These are phyloP conservation scores for Anarrhichthys ocellatus DNA, from an alignment of 2,113 vertebrate species.

Conservation along the genomic window DNA sequence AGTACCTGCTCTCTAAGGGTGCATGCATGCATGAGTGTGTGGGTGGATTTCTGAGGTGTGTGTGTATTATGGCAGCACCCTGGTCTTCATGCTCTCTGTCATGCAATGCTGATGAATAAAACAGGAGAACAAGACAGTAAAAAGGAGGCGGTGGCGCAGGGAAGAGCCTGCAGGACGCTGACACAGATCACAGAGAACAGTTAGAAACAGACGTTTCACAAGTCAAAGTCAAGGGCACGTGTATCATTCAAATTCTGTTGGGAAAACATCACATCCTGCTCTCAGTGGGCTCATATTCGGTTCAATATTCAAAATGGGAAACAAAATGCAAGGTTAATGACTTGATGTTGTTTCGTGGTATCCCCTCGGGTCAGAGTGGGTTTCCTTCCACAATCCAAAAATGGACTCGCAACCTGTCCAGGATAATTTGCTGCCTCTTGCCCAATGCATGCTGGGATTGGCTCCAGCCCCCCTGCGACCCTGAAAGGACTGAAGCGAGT, in stretches of 20 bases:
- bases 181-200: conserved; percentile 14
- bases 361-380: neutral
- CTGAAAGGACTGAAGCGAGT: neutral
- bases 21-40: neutral
- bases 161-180: conserved; percentile 11
- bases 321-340: neutral
- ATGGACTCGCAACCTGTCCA: neutral
- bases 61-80: conserved; percentile 6
- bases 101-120: conserved; percentile 22
- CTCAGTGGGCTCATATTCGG: neutral
- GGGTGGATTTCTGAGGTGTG: neutral
- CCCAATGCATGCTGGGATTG: neutral
- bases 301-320: neutral
- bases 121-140: conserved; percentile 36
- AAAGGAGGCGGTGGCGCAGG: conserved; percentile 28
- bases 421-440: neutral
- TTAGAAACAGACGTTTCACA: conserved; percentile 12
- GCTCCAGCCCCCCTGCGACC: neutral
- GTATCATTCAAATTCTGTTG: neutral
- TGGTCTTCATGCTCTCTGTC: conserved; percentile 12
- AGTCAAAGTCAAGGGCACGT: conserved; percentile 28
- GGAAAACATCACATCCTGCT: neutral
- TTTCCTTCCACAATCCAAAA: neutral
- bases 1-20: neutral
- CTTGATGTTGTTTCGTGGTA: too few species aligned